Evolutionary conservation across 2,113 vertebrate species (phyloP).

Genomic region (Myrmecobius fasciatus): DNA sequence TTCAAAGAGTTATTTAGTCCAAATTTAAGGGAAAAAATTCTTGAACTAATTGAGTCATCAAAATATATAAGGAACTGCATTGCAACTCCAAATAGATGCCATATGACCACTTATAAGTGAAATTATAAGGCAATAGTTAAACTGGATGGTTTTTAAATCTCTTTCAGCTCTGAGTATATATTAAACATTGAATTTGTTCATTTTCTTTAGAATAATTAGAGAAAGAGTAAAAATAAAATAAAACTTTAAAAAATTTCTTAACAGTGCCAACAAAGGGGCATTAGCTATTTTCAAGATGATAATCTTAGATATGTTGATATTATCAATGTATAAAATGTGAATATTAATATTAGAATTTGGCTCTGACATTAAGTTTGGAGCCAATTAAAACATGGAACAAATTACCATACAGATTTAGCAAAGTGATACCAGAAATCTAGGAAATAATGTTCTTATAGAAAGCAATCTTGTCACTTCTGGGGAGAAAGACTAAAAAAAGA

Average conservation of each 20-base stretch:
- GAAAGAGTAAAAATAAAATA: neutral
- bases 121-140: neutral
- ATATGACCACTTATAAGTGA: neutral
- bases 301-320: neutral
- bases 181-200: neutral
- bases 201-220: neutral
- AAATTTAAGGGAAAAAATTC: neutral
- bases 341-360: neutral
- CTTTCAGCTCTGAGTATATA: too few species aligned
- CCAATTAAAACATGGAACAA: neutral
- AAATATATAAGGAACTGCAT: neutral
- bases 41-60: neutral
- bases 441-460: neutral
- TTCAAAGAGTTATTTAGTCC: neutral
- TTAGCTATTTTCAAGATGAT: neutral
- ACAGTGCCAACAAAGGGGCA: neutral
- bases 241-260: neutral
- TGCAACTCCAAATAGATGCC: neutral
- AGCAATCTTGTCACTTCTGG: neutral
- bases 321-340: neutral
- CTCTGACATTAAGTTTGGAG: neutral
- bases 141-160: neutral
- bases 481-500: neutral
- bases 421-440: neutral
- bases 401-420: neutral